Evolutionary conservation across 2,113 vertebrate species (phyloP), one percentile per base, ranked within the genome.

Genomic region (Bombycilla garrulus): DNA sequence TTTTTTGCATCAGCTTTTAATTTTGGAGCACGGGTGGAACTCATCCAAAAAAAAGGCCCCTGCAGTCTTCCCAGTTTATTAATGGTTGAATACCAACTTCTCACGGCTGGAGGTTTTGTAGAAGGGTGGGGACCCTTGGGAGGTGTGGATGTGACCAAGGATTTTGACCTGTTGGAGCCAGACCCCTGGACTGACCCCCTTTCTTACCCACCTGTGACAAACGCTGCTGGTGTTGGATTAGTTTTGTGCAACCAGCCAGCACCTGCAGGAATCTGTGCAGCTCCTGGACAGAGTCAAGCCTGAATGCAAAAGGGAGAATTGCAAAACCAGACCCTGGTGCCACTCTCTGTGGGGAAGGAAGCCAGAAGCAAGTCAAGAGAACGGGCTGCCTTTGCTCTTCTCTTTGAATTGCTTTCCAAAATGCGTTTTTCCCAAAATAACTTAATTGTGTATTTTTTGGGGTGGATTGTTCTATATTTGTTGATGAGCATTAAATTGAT

Each of bases 201-300:
- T 57, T 62, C 62, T 81, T 47, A 28, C 23, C 38, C 11, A 2
- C 25, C 92, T 60, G 47, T 69, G 82, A 60, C 29, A 45, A 73
- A 42, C 0, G 0, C 1, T 2, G 2, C 61, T 78, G 2, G 0
- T 0, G 0, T 42, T 1, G 1, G 38, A 40, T 38, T 28, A 2
- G 5, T 38, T 53, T 47, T 16, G 42, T 13, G 3, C 45, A 40
- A 12, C 0, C 15, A n/a, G 28, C 50, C 82, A 65, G 35, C 19
- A 56, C 57, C 92, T 50, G 58, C 76, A 84, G 88, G 71, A 78
- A 71, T 70, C 47, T 31, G 10, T 86, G 26, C 88, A 48, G 44
- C 36, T 91, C 56, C 56, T 29, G 20, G 8, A 7, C 83, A 35
- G 54, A 50, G 57, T 50, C 16, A 31, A 77, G 38, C 42, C 42